phyloP scores from a whole-genome alignment of 2,888 invertebrate genomes.

The Mesorhabditis sp. region DNA sequence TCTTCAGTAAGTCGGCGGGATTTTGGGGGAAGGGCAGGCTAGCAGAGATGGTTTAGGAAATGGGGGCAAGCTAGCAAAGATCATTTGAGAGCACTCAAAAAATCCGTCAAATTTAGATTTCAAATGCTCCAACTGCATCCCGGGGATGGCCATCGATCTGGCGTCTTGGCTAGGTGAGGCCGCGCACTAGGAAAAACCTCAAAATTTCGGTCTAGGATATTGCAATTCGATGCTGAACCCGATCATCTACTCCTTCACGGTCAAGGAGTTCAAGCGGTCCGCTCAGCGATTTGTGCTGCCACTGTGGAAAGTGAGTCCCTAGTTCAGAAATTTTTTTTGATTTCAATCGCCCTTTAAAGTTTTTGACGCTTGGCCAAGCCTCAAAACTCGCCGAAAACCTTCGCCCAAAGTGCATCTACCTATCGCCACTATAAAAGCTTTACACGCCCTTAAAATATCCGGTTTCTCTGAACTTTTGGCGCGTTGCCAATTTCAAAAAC shows the following conservation, averaged over 20 bases:
- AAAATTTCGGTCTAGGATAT: constrained; percentile 37
- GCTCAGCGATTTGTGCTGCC: constrained; percentile 48
- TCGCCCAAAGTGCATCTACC: constrained; percentile 41
- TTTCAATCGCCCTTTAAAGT: not conserved
- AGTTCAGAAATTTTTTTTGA: not conserved
- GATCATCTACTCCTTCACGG: constrained; percentile 58
- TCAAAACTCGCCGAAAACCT: not conserved
- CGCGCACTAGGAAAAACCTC: not conserved
- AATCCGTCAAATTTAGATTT: constrained; percentile 41
- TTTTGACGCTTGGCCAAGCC: not conserved
- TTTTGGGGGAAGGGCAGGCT: too few species aligned
- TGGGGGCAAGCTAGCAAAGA: too few species aligned
- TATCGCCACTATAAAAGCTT: constrained; percentile 11
- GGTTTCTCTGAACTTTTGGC: too few species aligned
- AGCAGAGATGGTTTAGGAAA: too few species aligned
- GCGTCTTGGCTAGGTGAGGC: constrained; percentile 53
- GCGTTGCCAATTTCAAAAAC: too few species aligned
- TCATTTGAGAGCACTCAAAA: not conserved
- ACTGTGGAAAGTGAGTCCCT: constrained; percentile 27
- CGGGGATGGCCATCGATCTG: constrained; percentile 53
- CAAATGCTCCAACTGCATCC: constrained; percentile 52
- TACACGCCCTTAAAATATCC: not conserved
- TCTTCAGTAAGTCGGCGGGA: constrained; percentile 62
- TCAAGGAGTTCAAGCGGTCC: constrained; percentile 57
- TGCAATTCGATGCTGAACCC: constrained; percentile 58